Evolutionary conservation across 2,888 invertebrate genomes (phyloP).

Genomic region (Rhagonycha lutea): DNA sequence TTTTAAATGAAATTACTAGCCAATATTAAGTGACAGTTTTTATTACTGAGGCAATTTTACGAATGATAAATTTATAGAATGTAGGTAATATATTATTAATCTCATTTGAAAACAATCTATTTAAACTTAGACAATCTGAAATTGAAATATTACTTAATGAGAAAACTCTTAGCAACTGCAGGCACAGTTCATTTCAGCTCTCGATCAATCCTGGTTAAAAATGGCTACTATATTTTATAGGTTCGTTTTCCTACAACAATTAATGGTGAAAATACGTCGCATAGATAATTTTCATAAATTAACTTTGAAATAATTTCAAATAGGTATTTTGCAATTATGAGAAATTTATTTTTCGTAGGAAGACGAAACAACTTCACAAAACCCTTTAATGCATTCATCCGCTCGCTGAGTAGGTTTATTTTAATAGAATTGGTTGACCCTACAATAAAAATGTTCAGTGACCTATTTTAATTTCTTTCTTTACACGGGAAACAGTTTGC

Average conservation of each 20-base stretch:
- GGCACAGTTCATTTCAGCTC: constrained; percentile 4
- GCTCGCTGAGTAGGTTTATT: not conserved
- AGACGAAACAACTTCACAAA: not conserved
- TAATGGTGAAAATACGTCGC: not conserved
- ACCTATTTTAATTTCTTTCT: not conserved
- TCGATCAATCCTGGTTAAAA: constrained; percentile 5
- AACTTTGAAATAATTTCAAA: not conserved
- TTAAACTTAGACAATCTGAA: not conserved
- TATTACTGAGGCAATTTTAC: not conserved
- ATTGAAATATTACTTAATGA: not conserved
- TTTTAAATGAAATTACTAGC: not conserved
- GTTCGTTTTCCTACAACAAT: not conserved
- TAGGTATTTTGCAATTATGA: not conserved
- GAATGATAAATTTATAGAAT: not conserved
- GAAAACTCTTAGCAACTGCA: constrained; percentile 1
- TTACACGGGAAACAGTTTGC: not conserved
- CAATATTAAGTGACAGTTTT: not conserved
- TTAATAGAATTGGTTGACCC: not conserved
- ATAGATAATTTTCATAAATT: not conserved
- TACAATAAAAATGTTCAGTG: not conserved
- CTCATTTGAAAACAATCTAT: not conserved
- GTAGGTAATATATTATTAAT: not conserved
- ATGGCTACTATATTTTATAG: not conserved
- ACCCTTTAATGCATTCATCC: not conserved
- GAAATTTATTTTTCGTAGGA: not conserved